Evolutionary conservation across 2,113 vertebrate species (phyloP).

Genomic region (Hydrochoerus hydrochaeris): DNA sequence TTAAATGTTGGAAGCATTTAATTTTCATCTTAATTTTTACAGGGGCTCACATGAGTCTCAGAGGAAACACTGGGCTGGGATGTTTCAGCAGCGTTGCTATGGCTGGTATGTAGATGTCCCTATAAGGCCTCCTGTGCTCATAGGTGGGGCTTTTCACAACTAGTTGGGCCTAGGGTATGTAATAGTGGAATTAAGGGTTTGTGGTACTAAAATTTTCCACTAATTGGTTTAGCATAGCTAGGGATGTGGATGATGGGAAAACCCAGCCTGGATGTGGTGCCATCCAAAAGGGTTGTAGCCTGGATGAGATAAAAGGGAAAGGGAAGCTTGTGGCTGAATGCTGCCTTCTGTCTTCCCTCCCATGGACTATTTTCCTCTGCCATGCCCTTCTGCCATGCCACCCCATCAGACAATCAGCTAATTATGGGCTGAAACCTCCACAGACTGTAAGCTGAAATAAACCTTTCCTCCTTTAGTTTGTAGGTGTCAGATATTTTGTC

Average conservation of each 20-base stretch:
- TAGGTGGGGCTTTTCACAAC: neutral
- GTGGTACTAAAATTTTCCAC: neutral
- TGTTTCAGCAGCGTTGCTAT: neutral
- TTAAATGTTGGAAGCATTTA: neutral
- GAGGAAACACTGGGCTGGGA: neutral
- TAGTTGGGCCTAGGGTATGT: neutral
- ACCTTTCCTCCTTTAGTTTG: neutral
- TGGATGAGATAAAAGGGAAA: neutral
- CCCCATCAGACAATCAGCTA: neutral
- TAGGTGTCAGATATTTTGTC: neutral
- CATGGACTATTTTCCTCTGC: neutral
- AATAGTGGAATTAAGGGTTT: neutral
- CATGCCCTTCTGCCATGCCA: neutral
- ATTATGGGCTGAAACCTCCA: neutral
- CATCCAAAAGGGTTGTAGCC: neutral
- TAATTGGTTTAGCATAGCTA: neutral
- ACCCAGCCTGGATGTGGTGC: neutral
- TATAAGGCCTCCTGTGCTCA: neutral
- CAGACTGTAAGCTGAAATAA: neutral
- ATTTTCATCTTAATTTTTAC: neutral
- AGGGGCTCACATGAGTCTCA: neutral
- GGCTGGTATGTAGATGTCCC: neutral
- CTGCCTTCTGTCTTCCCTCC: neutral
- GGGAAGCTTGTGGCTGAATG: neutral
- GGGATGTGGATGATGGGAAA: neutral